Base-by-base conservation (phyloP, 2,888 invertebrate species). In the Andrena fulva region DNA sequence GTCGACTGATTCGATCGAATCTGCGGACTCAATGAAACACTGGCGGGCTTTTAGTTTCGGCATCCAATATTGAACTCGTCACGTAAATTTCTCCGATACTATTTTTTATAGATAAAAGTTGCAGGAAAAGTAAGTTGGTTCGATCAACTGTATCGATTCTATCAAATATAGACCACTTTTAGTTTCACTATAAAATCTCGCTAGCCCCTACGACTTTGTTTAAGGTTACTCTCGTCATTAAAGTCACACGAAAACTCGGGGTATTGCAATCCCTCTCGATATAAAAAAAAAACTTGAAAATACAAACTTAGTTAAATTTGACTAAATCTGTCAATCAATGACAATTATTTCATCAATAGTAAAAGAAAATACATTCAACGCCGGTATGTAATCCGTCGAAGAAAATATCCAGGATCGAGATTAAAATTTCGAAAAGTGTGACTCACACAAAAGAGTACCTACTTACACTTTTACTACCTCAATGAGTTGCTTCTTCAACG, bases 91-190 rank as follows among this genome's bases (percentile, higher is more conserved):
- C 77, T 71, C 59, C 66, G 42, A 71, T 77, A 80, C 66, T 64
- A 60, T 67, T 78, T 77, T 60, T 71, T 42, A 52, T 67, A 64
- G 78, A 71, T 71, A 54, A 80, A 80, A 67, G 50, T 77, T 64
- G 78, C n/a, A 60, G 52, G 64, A 77, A 77, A 71, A 71, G 27
- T 80, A 80, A 77, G 71, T 42, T 62, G 63, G 64, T 67, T 77
- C 79, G 66, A 80, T 80, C 31, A 64, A 59, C 54, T 64, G 27
- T 70, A 42, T 52, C 60, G 54, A 42, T 70, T 59, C 52, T 33
- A 60, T 60, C 64, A 66, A 77, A 60, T 64, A 52, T 52, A 42
- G 27, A 56, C 52, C 66, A 77, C 77, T 77, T 66, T 77, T 73
- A 31, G 50, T 77, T 66, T 77, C 73, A 7, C 31, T 16, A 8